Base-by-base conservation (phyloP, 2,797 vertebrate genomes). In the Pseudomugil tenellus region DNA sequence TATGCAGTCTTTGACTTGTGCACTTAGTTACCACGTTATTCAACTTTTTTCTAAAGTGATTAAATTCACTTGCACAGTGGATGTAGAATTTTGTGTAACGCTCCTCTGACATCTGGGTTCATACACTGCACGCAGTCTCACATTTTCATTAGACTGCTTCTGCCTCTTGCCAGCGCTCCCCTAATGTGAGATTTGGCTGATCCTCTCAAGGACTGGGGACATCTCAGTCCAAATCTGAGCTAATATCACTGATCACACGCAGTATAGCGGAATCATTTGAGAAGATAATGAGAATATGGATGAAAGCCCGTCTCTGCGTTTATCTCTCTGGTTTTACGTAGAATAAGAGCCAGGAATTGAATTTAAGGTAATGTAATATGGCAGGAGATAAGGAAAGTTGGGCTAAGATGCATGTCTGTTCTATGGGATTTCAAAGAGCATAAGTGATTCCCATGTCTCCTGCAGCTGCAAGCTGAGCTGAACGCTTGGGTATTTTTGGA, bases 231-330 rank as follows among this genome's bases (percentile, higher is more conserved):
- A 68, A 74, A 71, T 64, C 70, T 58, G 51, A 67, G 77, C 69
- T 77, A 79, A 77, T 84, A 80, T 67, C 70, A 56, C 56, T 79
- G 82, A 88, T 91, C 84, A 88, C 81, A 84, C 70, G 71, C 53
- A 39, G 70, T 17, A 72, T 61, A 37, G 72, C 4, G 51, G 70
- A 79, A 80, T 87, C 58, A 84, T 83, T 68, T 60, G 55, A 68
- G 65, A 72, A 72, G 86, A 80, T 76, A 74, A 79, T 82, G 75
- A 81, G 57, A 63, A 76, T 73, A 75, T 39, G 70, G 77, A 67
- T 58, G 64, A n/a, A 55, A 69, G 73, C 29, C 34, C 32, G 19
- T 73, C 63, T 51, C 76, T 10, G 67, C 72, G 83, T 66, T 79
- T 73, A 35, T 51, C 72, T 81, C 73, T 63, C 46, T 63, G 56